Percentiles rank a stretch among this genome's conserved stretches.
phyloP scores from a whole-genome alignment of 2,888 invertebrate species.

The Microctonus aethiopoides region DNA sequence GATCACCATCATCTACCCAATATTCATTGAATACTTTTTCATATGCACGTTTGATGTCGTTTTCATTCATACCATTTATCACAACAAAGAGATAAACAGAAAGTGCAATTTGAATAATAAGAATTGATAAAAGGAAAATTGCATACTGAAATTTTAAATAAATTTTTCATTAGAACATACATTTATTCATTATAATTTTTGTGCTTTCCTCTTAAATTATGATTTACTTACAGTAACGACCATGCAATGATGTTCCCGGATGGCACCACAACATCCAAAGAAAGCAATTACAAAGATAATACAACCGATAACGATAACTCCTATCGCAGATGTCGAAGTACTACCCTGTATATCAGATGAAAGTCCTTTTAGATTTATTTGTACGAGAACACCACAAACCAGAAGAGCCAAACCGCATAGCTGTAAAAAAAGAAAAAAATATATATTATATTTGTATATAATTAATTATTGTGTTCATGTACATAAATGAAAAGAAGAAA shows the following conservation, averaged over 20 bases:
- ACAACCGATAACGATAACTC: slow-evolving; percentile 76
- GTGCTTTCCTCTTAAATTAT: not conserved
- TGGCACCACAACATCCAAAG: slow-evolving; percentile 65
- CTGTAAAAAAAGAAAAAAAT: slow-evolving; percentile 67
- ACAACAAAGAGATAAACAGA: slow-evolving; percentile 76
- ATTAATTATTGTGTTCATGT: too few relatives aligned
- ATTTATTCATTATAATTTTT: slow-evolving; percentile 7
- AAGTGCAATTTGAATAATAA: slow-evolving; percentile 79
- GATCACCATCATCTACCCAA: slow-evolving; percentile 66
- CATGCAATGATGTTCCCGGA: slow-evolving; percentile 64
- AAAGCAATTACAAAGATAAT: slow-evolving; percentile 70
- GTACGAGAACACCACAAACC: slow-evolving; percentile 74
- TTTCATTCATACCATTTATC: slow-evolving; percentile 69
- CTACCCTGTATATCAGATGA: slow-evolving; percentile 67
- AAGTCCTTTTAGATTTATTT: slow-evolving; percentile 66
- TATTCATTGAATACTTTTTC: slow-evolving; percentile 65
- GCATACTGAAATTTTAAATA: slow-evolving; percentile 72
- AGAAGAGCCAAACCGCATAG: slow-evolving; percentile 78
- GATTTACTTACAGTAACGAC: slow-evolving; percentile 57
- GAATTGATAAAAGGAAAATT: slow-evolving; percentile 76
- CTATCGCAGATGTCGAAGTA: slow-evolving; percentile 72
- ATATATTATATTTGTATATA: slow-evolving; percentile 5
- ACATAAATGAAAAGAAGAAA: too few relatives aligned
- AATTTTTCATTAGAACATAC: not conserved
- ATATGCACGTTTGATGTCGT: slow-evolving; percentile 68